Evolutionary conservation across 1,140 invertebrate genomes (phyloP).

Genomic region (Aphidius gifuensis): DNA sequence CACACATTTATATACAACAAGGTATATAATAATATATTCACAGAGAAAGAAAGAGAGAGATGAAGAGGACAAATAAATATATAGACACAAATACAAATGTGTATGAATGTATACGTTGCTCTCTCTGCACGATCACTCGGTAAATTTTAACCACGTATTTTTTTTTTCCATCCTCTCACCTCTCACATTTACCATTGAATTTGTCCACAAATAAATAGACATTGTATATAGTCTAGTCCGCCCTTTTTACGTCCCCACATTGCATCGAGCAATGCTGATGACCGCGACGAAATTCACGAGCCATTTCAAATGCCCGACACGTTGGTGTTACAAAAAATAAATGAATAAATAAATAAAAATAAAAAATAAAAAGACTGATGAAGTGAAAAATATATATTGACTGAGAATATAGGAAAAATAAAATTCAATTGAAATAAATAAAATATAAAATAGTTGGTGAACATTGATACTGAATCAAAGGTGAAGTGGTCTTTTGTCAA

Average conservation of each 20-base stretch:
- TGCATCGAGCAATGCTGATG: constrained; percentile 5
- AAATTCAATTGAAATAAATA: too few species aligned
- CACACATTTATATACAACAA: too few species aligned
- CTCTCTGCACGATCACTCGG: background rate
- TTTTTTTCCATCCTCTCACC: constrained; percentile 1
- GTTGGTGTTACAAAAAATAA: background rate
- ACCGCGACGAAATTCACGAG: constrained; percentile 14
- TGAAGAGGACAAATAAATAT: too few species aligned
- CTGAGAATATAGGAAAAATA: background rate
- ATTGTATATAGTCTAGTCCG: constrained; percentile 31
- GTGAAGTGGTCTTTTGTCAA: too few species aligned
- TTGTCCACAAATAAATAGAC: constrained; percentile 34
- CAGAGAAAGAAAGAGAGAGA: too few species aligned
- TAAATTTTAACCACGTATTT: constrained; percentile 4
- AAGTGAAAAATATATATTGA: too few species aligned
- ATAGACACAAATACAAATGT: background rate
- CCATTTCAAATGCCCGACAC: constrained; percentile 5
- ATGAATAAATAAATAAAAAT: constrained; percentile 12
- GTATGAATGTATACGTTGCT: background rate
- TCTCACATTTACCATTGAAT: constrained; percentile 21
- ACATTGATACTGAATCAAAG: too few species aligned
- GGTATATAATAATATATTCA: too few species aligned
- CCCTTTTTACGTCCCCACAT: constrained; percentile 28
- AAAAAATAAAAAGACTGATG: background rate
- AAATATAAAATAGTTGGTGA: too few species aligned